Evolutionary conservation across 1,140 invertebrate species (phyloP), one percentile per base, ranked within the genome.

Genomic region (Drosophila obscura): DNA sequence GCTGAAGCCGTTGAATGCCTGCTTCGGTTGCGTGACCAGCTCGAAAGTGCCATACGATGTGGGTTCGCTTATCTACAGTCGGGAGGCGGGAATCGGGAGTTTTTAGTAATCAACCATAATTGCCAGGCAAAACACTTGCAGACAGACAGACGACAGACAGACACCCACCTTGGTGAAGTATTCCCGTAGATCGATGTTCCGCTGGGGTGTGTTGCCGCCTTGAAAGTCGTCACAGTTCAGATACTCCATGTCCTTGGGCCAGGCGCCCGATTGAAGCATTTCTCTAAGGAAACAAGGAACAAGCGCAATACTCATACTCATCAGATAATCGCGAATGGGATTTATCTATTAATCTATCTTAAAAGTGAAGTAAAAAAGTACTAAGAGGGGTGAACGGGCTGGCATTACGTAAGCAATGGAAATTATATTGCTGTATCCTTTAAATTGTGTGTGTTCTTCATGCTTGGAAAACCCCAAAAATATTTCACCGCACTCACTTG

Each of bases 181-280:
- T 87, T 92, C 76, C 81, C 92, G 92, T 19, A 95, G 93, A 82
- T 95, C 93, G 77, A 95, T 92, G 80, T 93, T 94, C 43, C 95
- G 93, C 52, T 92, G 92, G 2, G 95, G 95, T 24, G 94, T 94
- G 90, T 95, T 96, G 58, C 95, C 94, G 11, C 94, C 94, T 80
- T 95, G 94, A 82, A 96, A 97, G 15, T 95, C 94, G 75, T 96
- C 95, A 79, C 96, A 97, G 39, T 93, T 94, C 41, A 96, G 94
- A 85, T 96, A 96, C 84, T 94, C 93, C 79, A 95, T 94, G 74
- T 95, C 94, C 65, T 93, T 93, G 55, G 94, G 94, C 95, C 96
- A 96, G 61, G 94, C 94, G 19, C 94, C 94, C 57, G 93, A 93
- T 61, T 94, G 94, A 72, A 92, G 61, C 89, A 92, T 92, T 79